Conservation (phyloP, 2,113 vertebrate species). For the Oreochromis aureus region DNA sequence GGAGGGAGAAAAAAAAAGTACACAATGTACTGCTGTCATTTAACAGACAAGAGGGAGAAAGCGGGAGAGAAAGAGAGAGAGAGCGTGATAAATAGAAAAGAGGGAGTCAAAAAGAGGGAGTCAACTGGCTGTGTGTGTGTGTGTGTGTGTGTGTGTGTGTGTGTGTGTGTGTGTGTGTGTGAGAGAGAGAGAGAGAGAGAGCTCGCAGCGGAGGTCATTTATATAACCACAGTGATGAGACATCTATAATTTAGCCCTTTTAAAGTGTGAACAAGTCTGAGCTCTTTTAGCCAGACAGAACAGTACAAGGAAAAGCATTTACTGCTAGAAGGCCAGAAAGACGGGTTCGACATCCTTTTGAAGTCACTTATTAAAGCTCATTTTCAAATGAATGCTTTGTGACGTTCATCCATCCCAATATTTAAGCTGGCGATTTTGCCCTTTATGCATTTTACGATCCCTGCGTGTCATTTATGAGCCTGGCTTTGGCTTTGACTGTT, state of each 20-base stretch:
- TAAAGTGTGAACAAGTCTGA: constrained; percentile 43
- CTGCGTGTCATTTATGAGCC: neutral
- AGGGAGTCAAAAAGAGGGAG: neutral
- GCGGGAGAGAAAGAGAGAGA: neutral
- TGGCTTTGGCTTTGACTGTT: neutral
- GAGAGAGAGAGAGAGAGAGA: neutral
- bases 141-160: neutral
- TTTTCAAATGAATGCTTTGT: neutral
- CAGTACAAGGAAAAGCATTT: neutral
- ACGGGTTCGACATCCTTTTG: neutral
- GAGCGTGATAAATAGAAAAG: neutral
- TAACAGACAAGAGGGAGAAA: neutral
- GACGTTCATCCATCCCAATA: neutral
- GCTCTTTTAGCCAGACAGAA: constrained; percentile 18
- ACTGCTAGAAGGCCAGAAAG: neutral
- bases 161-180: neutral
- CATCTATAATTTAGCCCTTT: constrained; percentile 49
- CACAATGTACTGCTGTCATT: neutral
- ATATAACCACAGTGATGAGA: constrained; percentile 46
- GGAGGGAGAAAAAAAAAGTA: neutral
- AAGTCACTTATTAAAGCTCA: neutral
- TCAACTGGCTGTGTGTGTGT: neutral
- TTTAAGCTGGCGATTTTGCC: neutral
- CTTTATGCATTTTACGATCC: neutral
- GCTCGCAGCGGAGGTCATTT: constrained; percentile 33